Percentiles rank a stretch among this genome's conserved stretches.
phyloP scores from a whole-genome alignment of 2,888 invertebrate genomes.

The Dyspetes luteomarginatus region DNA sequence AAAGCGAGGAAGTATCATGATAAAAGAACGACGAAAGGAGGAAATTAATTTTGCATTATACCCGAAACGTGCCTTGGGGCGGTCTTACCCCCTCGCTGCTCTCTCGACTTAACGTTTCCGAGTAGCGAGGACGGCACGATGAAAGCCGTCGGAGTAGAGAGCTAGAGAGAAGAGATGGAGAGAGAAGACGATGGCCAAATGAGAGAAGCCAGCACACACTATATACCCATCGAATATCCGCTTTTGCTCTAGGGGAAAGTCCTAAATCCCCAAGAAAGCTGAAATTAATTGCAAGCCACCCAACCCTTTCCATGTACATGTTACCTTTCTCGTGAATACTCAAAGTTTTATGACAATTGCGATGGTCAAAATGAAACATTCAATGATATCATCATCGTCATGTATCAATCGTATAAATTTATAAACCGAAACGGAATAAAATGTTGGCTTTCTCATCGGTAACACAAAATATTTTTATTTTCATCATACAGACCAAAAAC shows the following conservation, averaged over 20 bases:
- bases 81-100: conserved; percentile 58
- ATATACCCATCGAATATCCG: conserved; percentile 60
- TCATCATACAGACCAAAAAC: too few species aligned
- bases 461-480: neutral
- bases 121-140: conserved; percentile 36
- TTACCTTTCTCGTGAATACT: conserved; percentile 61
- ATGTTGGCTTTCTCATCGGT: neutral
- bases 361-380: neutral
- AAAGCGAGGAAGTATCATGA: conserved; percentile 69
- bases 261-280: conserved; percentile 67
- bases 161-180: neutral
- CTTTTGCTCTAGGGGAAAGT: conserved; percentile 48
- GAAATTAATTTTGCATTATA: conserved; percentile 74
- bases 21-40: conserved; percentile 71
- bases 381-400: neutral
- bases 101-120: conserved; percentile 62
- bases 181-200: conserved; percentile 44
- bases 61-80: conserved; percentile 69
- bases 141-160: conserved; percentile 27
- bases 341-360: conserved; percentile 62
- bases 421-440: too few species aligned
- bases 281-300: conserved; percentile 69
- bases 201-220: conserved; percentile 35
- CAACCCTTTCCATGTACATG: conserved; percentile 42
- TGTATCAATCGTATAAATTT: too few species aligned